Evolutionary conservation across 2,113 vertebrate species (phyloP), one percentile per base, ranked within the genome.

Genomic region (Cyrtonyx montezumae): DNA sequence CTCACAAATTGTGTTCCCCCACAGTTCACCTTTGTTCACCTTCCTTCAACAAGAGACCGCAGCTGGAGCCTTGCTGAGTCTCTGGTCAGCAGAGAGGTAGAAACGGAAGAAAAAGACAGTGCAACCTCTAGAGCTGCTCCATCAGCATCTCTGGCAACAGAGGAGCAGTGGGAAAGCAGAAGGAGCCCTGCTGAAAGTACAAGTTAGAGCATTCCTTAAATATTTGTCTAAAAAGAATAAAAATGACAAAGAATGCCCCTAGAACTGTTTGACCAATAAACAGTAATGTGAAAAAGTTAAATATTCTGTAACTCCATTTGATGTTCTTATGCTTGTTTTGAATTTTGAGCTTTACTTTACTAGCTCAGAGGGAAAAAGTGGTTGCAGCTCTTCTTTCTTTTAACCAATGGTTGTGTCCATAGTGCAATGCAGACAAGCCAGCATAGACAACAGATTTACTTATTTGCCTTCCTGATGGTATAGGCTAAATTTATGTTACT

Each of bases 241-340:
- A 55, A 32, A 5, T 8, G 28, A 49, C 37, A 32, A 68, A 84
- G 20, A 3, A 7, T 56, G 16, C 28, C 49, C 58, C 36, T 26
- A 14, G 65, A 88, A 42, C 28, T 23, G 25, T 22, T 63, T 32
- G 36, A 17, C 20, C 48, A 65, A 0, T 9, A 17, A 25, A 1
- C 2, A 11, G 13, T 6, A 59, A 8, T 34, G n/a, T 22, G 1
- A 0, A 0, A 6, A 12, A 49, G 14, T 46, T 36, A 43, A 58
- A 15, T 11, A 16, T 26, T 16, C 0, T 1, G 11, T 56, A 14
- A 25, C 30, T 6, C 13, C 20, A 26, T 36, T 3, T 62, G 32
- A 73, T 8, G 8, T 28, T 75, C 45, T 25, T 18, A 49, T 21
- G 25, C 19, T 32, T 56, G 7, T 21, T 90, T 51, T 56, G 40